Base-by-base conservation (phyloP, 2,888 invertebrate species). In the Apantesis nais region DNA sequence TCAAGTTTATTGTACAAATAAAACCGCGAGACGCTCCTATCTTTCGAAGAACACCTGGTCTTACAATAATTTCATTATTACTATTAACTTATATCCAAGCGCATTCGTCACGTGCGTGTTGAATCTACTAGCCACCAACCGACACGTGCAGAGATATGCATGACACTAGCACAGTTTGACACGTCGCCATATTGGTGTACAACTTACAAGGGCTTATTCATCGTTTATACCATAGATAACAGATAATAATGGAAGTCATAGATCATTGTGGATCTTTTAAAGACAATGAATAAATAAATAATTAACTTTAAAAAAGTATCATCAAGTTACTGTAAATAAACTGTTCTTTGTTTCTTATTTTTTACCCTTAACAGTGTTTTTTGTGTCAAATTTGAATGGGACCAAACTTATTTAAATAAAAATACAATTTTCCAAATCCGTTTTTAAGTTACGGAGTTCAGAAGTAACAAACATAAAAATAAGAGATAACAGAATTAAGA, bases 61-160 rank as follows among this genome's bases (percentile, higher is more conserved):
- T 29, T 22, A 58, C 39, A 52, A 66, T 62, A 34, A 58, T 62
- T 62, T 22, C 55, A 52, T 66, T 66, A 66, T 48, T 34, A 66
- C 31, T 44, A 69, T 69, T 62, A 65, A 34, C 25, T 65, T 48
- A 60, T 60, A 37, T 22, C 37, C 29, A 31, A 48, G 34, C n/a
- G 22, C 44, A 65, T 74, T 64, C 75, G 63, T 82, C 75, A 77
- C 14, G 69, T 64, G 68, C 78, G 78, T 82, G 82, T 75, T 80
- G 62, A 68, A 82, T 75, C 78, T 82, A 68, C 66, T 64, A 34
- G 55, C 61, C 22, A 31, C 52, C 34, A 34, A 34, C 34, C n/a
- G 52, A 77, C 82, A 80, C 74, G 78, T 76, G 78, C 67, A 55
- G 14, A 66, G 81, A 83, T 81, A 81, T 77, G 79, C 81, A 78